A percentile compares a stretch with the other conserved stretches of the same genome.
Evolutionary conservation across 1,140 invertebrate genomes (phyloP).

Genomic region (Drosophila busckii): DNA sequence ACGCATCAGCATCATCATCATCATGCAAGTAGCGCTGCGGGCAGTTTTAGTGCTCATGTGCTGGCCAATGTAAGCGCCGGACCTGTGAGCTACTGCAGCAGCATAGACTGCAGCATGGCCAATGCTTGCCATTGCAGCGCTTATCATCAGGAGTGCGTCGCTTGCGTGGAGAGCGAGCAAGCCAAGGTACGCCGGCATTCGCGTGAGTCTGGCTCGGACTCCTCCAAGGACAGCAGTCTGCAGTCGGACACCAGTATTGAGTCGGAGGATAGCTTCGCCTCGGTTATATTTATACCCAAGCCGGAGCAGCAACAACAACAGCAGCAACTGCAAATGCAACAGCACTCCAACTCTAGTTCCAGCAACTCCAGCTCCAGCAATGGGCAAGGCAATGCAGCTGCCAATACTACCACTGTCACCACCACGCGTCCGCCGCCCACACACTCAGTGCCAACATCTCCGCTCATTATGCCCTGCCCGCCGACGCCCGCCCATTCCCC

Average conservation of each 20-base stretch:
- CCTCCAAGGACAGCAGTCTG: conserved; percentile 93
- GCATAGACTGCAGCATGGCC: conserved; percentile 49
- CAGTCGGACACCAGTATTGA: conserved; percentile 96
- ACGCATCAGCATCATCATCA: conserved; percentile 51
- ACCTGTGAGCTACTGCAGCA: conserved; percentile 68
- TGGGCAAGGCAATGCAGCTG: conserved; percentile 25
- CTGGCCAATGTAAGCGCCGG: conserved; percentile 17
- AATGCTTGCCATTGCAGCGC: conserved; percentile 65
- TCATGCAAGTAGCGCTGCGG: conserved; percentile 11
- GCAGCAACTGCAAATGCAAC: conserved; percentile 67
- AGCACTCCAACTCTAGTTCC: conserved; percentile 79
- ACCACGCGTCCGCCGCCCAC: conserved; percentile 39
- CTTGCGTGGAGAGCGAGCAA: conserved; percentile 46
- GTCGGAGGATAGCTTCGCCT: conserved; percentile 94
- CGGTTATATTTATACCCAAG: conserved; percentile 92
- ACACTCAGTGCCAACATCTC: conserved; percentile 86
- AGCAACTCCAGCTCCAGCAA: conserved; percentile 78
- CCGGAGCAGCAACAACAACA: conserved; percentile 79
- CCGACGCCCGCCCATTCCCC: conserved; percentile 78
- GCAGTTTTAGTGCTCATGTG: conserved; percentile 2
- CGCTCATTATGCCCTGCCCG: conserved; percentile 81
- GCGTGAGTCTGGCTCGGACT: conserved; percentile 92
- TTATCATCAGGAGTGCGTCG: conserved; percentile 65
- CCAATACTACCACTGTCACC: conserved; percentile 7
- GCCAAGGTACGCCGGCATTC: conserved; percentile 80